Base-by-base conservation (phyloP, 2,888 invertebrate genomes). In the Patella ulyssiponensis region DNA sequence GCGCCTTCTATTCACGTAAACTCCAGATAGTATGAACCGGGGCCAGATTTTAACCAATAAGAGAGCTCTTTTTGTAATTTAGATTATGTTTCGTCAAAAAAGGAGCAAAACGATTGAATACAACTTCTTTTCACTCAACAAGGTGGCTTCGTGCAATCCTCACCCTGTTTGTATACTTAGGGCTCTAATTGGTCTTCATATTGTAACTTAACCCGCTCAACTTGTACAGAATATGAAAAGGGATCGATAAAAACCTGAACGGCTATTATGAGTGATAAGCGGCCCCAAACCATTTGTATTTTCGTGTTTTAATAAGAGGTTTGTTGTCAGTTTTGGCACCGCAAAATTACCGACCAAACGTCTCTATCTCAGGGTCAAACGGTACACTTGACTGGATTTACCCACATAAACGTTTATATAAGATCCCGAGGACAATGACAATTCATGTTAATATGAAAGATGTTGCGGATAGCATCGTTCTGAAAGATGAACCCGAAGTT, bases 41-140 rank as follows among this genome's bases (percentile, higher is more conserved):
- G 20, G 20, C 23, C 64, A 64, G 14, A 20, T 64, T 64, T 64
- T 23, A 64, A 64, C 64, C 64, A 64, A 64, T 64, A 20, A 14
- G 23, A 20, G 23, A 11, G 23, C 64, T 20, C 64, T 14, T 64
- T 12, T 64, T 23, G 64, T 64, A 64, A 64, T 23, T 64, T 64
- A 64, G 23, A 20, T 23, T n/a, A 23, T 23, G 20, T 64, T 64
- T 64, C 20, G 20, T 64, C 20, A 64, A 23, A 64, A 44, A 64
- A 64, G 64, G 64, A 64, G 64, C 64, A 64, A 64, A 64, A 64
- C 64, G 64, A 64, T 64, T 64, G 64, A 64, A 64, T 64, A 64
- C 64, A 23, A 23, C 64, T 64, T 64, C 64, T 64, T 64, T 64
- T 64, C 64, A 64, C 64, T 64, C 64, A 23, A 64, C 64, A 64